Evolutionary conservation across 2,888 invertebrate genomes (phyloP), one percentile per base, ranked within the genome.

Genomic region (Dioctria rufipes): DNA sequence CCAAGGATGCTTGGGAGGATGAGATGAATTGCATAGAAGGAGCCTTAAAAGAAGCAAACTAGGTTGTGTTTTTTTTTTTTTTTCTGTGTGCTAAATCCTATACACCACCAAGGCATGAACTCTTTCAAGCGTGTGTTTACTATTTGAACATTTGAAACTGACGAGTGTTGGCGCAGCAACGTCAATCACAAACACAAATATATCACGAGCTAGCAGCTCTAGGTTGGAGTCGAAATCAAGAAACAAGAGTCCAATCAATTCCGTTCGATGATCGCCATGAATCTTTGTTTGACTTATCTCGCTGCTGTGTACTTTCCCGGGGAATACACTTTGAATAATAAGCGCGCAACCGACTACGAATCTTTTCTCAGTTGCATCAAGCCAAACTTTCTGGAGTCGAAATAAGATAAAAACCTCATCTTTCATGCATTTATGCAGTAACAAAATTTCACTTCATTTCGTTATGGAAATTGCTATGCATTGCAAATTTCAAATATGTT

Each of bases 1-100:
- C 60, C 75, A 80, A 40, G 43, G 58, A 49, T 63, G 63, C 25
- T 80, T 78, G 65, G 81, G 80, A 71, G 78, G 66, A 78, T 78
- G 71, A 82, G 73, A 60, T 81, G 80, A 51, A 80, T 8, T 13
- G 58, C 77, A 8, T 69, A 81, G 77, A 83, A 80, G 78, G 81
- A 82, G 81, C 81, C 81, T 83, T 81, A 82, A 82, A 83, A 81
- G 81, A 80, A 78, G 40, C 2, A 25, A 25, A 25, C 25, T 25
- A 25, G 25, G 25, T 25, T 25, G 25, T 25, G 43, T 58, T 73
- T 25, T 0, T 25, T 25, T 25, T 25, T 25, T 25, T 25, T 2
- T 25, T 25, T 25, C 25, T 25, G 25, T 25, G 25, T 25, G 25
- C 25, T 25, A 25, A 25, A 25, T 25, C 42, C 60, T 61, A 75